Base-by-base conservation (phyloP, 2,888 invertebrate species). In the Zelleria hepariella region DNA sequence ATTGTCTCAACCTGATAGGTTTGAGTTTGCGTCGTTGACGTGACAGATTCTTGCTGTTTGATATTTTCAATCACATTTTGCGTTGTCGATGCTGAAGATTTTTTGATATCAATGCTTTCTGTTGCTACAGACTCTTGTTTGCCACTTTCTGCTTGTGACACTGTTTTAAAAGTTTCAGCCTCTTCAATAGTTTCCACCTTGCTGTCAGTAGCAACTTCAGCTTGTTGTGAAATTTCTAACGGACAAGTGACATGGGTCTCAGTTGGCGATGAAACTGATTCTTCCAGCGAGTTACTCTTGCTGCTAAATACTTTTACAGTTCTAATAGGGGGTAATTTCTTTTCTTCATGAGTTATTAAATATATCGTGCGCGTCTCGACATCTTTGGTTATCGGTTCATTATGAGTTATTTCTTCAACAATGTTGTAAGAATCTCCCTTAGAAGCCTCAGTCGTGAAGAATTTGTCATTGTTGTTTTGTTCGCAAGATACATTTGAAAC, bases 321-420 rank as follows among this genome's bases (percentile, higher is more conserved):
- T 63, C 87, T 87, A 53, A 93, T 90, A 10, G 93, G 93, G 62
- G 91, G 91, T 70, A 92, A 81, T 78, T 91, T 91, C 66, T 92
- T 91, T 79, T 94, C 93, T 78, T 94, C 94, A 62, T 94, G 94
- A 5, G 93, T 93, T 64, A 94, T 94, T 52, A 94, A 78, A 60
- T 92, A 91, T 66, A 94, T 91, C 58, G 82, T 89, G 60, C 80
- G 80, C 20, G 89, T 90, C 70, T 85, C 80, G 42, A 71, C 62
- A 60, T 82, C 76, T 62, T 75, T 72, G 24, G 68, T 65, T 6
- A 77, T 70, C 56, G 81, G 78, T 66, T 77, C 74, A 60, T 76
- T 78, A 5, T 70, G 67, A 61, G 79, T 80, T 53, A 78, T 69
- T 68, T 84, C 80, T 68, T 84, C 76, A 10, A 81, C 74, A 25